Percentiles rank a stretch among this genome's conserved stretches.
phyloP scores from a whole-genome alignment of 1,140 invertebrate genomes.

The Lasaia peninsularis region DNA sequence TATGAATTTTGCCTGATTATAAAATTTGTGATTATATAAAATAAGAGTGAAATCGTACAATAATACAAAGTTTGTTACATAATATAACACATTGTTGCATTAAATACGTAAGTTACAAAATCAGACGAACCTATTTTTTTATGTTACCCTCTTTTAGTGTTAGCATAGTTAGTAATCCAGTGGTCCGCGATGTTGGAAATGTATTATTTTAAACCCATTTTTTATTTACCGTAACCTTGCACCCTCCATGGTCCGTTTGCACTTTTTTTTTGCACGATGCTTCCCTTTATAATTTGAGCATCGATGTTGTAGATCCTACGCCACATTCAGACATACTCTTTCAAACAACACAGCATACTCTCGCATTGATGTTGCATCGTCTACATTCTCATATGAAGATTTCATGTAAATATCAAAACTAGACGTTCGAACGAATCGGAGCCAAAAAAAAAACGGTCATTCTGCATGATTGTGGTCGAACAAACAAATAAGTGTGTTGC shows the following conservation, averaged over 20 bases:
- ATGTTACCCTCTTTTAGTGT: constrained; percentile 41
- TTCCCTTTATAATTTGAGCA: constrained; percentile 50
- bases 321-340: constrained; percentile 49
- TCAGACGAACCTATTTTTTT: constrained; percentile 61
- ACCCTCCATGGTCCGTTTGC: constrained; percentile 61
- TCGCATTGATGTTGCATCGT: constrained; percentile 43
- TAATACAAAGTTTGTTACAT: constrained; percentile 62
- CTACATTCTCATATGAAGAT: constrained; percentile 44
- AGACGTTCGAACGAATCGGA: constrained; percentile 29
- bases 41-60: constrained; percentile 72
- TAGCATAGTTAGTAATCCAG: constrained; percentile 26
- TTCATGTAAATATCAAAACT: constrained; percentile 50
- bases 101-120: constrained; percentile 57
- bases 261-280: constrained; percentile 61
- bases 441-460: constrained; percentile 34
- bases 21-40: constrained; percentile 61
- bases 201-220: constrained; percentile 1
- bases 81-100: constrained; percentile 69
- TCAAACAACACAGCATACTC: constrained; percentile 50
- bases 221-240: constrained; percentile 24
- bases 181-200: not conserved
- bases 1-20: constrained; percentile 52
- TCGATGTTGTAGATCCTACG: constrained; percentile 37
- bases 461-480: constrained; percentile 68
- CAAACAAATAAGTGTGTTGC: constrained; percentile 70